phyloP scores from a whole-genome alignment of 2,888 invertebrate genomes.

The Plagodis pulveraria region DNA sequence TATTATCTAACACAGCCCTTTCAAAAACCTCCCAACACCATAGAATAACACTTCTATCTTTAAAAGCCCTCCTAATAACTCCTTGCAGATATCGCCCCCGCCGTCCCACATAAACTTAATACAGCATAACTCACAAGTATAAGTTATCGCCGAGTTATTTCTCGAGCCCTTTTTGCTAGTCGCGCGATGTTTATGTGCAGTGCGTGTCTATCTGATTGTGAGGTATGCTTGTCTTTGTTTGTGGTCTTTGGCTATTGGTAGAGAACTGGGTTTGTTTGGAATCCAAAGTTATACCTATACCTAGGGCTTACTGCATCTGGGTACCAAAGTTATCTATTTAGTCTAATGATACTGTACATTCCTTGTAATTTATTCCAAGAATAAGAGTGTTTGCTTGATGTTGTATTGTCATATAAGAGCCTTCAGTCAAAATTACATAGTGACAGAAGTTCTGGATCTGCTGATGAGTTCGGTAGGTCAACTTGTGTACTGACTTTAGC shows the following conservation, averaged over 20 bases:
- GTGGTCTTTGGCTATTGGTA: slow-evolving; percentile 2
- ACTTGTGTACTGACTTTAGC: no score
- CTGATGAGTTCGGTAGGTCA: no score
- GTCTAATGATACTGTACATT: no score
- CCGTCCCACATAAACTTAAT: slow-evolving; percentile 73
- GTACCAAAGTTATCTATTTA: no score
- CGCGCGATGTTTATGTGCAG: slow-evolving; percentile 49
- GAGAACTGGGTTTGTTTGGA: slow-evolving; percentile 2
- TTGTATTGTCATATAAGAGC: no score
- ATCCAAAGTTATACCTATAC: no score
- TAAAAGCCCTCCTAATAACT: slow-evolving; percentile 20
- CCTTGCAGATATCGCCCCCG: slow-evolving; percentile 46
- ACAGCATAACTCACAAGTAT: slow-evolving; percentile 78
- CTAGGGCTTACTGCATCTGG: no score
- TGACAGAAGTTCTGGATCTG: no score
- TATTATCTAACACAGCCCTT: no score
- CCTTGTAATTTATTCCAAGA: no score
- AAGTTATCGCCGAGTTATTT: slow-evolving; percentile 75
- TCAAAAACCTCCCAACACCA: not conserved
- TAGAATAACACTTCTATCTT: slow-evolving; percentile 8
- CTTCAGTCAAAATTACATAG: no score
- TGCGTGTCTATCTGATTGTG: slow-evolving; percentile 41
- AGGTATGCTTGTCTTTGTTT: slow-evolving; percentile 29
- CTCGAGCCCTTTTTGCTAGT: slow-evolving; percentile 63
- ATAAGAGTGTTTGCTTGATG: no score